Evolutionary conservation across 1,140 invertebrate species (phyloP).

Genomic region (Arion vulgaris): DNA sequence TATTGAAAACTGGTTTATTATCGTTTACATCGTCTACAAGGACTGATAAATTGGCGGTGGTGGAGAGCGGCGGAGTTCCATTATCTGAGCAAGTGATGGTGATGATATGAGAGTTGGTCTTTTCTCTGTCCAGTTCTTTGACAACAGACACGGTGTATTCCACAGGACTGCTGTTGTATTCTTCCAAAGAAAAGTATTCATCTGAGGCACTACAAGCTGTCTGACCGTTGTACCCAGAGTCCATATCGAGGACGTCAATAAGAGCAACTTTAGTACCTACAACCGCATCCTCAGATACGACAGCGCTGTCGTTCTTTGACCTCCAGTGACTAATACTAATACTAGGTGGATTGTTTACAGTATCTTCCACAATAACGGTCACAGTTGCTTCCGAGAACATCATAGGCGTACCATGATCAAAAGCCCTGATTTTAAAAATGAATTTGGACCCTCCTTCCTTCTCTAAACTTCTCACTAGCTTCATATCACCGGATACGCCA

Average conservation of each 20-base stretch:
- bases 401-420: conserved; percentile 54
- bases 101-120: conserved; percentile 30
- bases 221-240: conserved; percentile 51
- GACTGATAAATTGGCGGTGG: conserved; percentile 35
- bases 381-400: conserved; percentile 49
- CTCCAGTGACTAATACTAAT: conserved; percentile 41
- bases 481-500: conserved; percentile 49
- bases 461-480: conserved; percentile 49
- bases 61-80: conserved; percentile 42
- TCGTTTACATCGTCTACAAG: conserved; percentile 53
- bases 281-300: conserved; percentile 43
- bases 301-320: conserved; percentile 22
- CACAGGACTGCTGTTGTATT: conserved; percentile 29
- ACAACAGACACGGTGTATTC: conserved; percentile 52
- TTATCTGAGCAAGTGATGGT: conserved; percentile 47
- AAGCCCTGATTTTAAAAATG: conserved; percentile 56
- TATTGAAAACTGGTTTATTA: conserved; percentile 47
- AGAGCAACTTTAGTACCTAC: conserved; percentile 46
- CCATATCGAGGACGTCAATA: conserved; percentile 48
- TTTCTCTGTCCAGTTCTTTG: conserved; percentile 47
- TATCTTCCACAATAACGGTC: conserved; percentile 39
- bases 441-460: conserved; percentile 52
- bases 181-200: conserved; percentile 39
- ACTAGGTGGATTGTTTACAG: conserved; percentile 41
- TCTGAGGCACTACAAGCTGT: conserved; percentile 44